Conservation (phyloP, 1,140 invertebrate genomes). For the Leptinotarsa lineolata region DNA sequence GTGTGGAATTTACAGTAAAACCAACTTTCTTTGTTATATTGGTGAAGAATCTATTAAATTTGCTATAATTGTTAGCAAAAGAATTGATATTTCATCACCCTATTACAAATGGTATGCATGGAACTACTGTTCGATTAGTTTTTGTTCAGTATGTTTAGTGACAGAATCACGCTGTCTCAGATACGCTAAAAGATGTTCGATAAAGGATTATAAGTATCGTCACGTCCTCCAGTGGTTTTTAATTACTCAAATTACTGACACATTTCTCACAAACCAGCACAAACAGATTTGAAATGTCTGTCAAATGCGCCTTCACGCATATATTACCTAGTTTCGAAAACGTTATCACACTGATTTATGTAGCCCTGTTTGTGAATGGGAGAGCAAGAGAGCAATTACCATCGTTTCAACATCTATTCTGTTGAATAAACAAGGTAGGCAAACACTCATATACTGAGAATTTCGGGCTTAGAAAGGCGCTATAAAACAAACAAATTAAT, state of each 20-base stretch:
- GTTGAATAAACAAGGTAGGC: constrained; percentile 5
- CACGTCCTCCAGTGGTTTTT: not conserved
- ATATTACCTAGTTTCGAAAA: constrained; percentile 6
- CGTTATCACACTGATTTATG: not conserved
- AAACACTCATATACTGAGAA: constrained; percentile 4
- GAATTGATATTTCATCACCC: no score
- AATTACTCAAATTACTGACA: not conserved
- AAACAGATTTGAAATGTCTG: not conserved
- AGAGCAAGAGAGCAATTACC: not conserved
- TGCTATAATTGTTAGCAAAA: no score
- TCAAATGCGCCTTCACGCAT: not conserved
- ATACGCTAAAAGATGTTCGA: no score
- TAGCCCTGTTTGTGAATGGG: not conserved
- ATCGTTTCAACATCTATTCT: constrained; percentile 3
- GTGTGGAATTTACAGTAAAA: no score
- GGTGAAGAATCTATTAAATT: no score
- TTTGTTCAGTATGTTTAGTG: no score
- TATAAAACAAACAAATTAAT: constrained; percentile 7
- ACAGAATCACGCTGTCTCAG: no score
- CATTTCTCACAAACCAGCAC: not conserved
- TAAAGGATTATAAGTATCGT: not conserved
- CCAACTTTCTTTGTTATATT: no score
- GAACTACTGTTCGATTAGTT: no score
- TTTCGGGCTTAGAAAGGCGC: constrained; percentile 5
- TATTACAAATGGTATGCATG: no score